These are phyloP conservation scores for Scaptomyza montana DNA, from an alignment of 1,140 invertebrate species.

Conservation along the genomic window DNA sequence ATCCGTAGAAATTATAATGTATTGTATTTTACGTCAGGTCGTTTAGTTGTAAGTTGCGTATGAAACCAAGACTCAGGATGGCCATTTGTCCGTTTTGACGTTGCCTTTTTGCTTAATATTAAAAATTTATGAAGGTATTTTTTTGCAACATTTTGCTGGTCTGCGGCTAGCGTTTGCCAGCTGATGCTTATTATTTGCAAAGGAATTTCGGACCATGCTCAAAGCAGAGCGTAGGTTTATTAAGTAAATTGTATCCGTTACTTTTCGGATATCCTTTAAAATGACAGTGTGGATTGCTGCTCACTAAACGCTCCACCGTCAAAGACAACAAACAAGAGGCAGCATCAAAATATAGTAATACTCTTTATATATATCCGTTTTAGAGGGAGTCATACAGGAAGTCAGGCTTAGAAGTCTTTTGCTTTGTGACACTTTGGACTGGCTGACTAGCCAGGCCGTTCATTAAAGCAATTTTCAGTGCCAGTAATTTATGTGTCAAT, in stretches of 20 bases:
- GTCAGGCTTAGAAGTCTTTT: conserved; percentile 17
- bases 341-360: conserved; percentile 4
- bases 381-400: conserved; percentile 29
- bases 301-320: conserved; percentile 11
- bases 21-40: conserved; percentile 18
- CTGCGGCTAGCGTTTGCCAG: neutral
- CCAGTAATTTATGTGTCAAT: conserved; percentile 58
- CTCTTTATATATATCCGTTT: neutral
- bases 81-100: conserved; percentile 21
- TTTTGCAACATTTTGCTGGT: conserved; percentile 24
- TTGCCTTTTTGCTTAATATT: conserved; percentile 63
- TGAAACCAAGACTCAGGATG: conserved; percentile 9
- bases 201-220: conserved; percentile 45
- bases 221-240: conserved; percentile 52
- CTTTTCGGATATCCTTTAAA: conserved; percentile 60
- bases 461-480: conserved; percentile 60
- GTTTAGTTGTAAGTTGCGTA: conserved; percentile 48
- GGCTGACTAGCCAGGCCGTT: neutral
- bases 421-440: conserved; percentile 7
- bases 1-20: conserved; percentile 43
- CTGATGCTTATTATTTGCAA: conserved; percentile 55
- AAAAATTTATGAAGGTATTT: conserved; percentile 63
- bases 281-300: conserved; percentile 20
- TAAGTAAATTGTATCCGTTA: conserved; percentile 68
- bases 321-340: conserved; percentile 39